Conservation (phyloP, 2,888 invertebrate genomes). For the Geophilus truncorum region DNA sequence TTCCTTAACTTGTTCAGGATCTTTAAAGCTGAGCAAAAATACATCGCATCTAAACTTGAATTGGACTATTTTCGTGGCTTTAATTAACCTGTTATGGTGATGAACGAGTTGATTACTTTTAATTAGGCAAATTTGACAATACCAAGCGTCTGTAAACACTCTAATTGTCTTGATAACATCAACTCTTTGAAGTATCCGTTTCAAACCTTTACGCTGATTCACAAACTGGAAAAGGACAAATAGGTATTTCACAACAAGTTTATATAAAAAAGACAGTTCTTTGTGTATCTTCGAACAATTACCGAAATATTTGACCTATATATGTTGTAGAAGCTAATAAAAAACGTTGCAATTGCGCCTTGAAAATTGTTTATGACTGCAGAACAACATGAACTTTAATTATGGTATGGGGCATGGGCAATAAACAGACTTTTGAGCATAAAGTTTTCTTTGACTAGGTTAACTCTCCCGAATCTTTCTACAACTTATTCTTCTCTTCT, state of each 20-base stretch:
- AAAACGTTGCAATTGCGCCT: too few species aligned
- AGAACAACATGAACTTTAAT: too few species aligned
- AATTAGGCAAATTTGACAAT: neutral
- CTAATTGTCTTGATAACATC: neutral
- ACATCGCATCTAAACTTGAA: neutral
- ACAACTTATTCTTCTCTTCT: neutral
- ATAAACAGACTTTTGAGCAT: neutral
- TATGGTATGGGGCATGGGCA: neutral
- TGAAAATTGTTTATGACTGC: too few species aligned
- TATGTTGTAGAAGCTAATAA: too few species aligned
- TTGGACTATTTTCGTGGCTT: neutral
- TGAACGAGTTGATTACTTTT: neutral
- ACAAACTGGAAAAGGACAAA: too few species aligned
- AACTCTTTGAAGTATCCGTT: neutral
- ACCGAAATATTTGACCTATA: too few species aligned
- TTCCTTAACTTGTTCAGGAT: neutral
- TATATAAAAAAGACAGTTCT: too few species aligned
- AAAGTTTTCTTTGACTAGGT: neutral
- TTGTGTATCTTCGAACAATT: too few species aligned
- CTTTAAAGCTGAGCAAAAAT: conserved; percentile 8
- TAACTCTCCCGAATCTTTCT: neutral
- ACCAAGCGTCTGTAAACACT: too few species aligned
- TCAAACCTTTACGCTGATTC: neutral
- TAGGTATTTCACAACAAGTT: too few species aligned
- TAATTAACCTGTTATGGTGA: neutral